A percentile compares a stretch with the other conserved stretches of the same genome.
Conservation (phyloP, 2,888 invertebrate species). For the Andricus curvator region DNA sequence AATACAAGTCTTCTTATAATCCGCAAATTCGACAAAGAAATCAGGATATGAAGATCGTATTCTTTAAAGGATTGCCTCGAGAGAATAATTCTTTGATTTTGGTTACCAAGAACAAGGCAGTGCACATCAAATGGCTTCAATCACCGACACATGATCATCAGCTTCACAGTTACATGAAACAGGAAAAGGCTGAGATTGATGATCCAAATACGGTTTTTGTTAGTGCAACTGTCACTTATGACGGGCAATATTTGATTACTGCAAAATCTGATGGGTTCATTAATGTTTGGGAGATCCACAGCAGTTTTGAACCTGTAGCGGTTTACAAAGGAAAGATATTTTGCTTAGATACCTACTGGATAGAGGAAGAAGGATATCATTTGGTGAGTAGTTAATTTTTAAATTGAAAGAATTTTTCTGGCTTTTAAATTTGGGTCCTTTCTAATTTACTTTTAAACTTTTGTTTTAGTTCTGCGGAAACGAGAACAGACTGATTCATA, state of each 20-base stretch:
- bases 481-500: conserved; percentile 67
- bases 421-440: not conserved
- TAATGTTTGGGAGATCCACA: conserved; percentile 74
- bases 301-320: conserved; percentile 63
- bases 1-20: conserved; percentile 67
- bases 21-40: conserved; percentile 52
- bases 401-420: not conserved
- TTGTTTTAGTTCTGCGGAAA: conserved; percentile 71
- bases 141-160: conserved; percentile 51
- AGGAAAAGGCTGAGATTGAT: conserved; percentile 59
- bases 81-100: conserved; percentile 67
- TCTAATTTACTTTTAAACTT: not conserved
- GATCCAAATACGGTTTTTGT: conserved; percentile 64
- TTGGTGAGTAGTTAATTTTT: conserved; percentile 58
- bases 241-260: conserved; percentile 77
- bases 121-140: conserved; percentile 65
- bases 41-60: conserved; percentile 62
- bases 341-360: conserved; percentile 72
- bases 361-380: conserved; percentile 65
- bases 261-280: conserved; percentile 77
- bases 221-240: conserved; percentile 76
- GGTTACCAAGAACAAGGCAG: conserved; percentile 66
- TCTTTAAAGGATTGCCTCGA: conserved; percentile 57
- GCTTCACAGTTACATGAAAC: conserved; percentile 64
- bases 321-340: conserved; percentile 69